A percentile compares a stretch with the other conserved stretches of the same genome.
phyloP scores from a whole-genome alignment of 1,140 invertebrate species.

The Lerema accius region DNA sequence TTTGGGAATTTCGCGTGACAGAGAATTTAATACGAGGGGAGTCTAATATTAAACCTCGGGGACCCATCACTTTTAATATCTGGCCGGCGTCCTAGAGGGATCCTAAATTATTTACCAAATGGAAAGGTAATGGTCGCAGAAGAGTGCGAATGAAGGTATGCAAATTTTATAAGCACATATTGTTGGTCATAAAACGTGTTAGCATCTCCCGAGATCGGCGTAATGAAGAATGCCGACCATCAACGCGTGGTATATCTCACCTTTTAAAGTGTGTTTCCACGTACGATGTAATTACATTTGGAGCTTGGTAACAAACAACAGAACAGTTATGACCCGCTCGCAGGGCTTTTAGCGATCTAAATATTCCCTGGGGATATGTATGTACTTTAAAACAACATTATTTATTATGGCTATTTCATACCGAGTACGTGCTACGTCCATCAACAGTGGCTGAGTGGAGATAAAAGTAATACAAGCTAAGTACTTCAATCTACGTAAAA shows the following conservation, averaged over 20 bases:
- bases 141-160: conserved; percentile 80
- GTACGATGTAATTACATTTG: conserved; percentile 59
- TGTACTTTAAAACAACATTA: conserved; percentile 13
- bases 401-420: conserved; percentile 15
- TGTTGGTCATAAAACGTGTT: conserved; percentile 66
- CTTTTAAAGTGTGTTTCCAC: conserved; percentile 57
- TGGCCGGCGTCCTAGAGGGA: conserved; percentile 76
- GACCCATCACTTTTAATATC: conserved; percentile 82
- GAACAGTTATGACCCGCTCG: conserved; percentile 25
- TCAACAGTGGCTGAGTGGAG: background rate
- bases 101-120: conserved; percentile 82
- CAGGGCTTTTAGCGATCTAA: conserved; percentile 28
- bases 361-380: conserved; percentile 12
- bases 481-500: too few relatives aligned
- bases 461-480: background rate
- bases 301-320: conserved; percentile 34
- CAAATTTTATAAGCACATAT: conserved; percentile 80
- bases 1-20: conserved; percentile 82
- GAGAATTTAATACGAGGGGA: conserved; percentile 82
- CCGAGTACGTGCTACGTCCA: background rate
- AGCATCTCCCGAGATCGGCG: conserved; percentile 44
- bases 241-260: conserved; percentile 46
- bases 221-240: conserved; percentile 62
- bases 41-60: conserved; percentile 81
- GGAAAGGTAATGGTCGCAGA: conserved; percentile 80